Percentiles rank a stretch among this genome's conserved stretches.
Conservation (phyloP, 92 coral and sea anemone species). For the Actinernus sp. region DNA sequence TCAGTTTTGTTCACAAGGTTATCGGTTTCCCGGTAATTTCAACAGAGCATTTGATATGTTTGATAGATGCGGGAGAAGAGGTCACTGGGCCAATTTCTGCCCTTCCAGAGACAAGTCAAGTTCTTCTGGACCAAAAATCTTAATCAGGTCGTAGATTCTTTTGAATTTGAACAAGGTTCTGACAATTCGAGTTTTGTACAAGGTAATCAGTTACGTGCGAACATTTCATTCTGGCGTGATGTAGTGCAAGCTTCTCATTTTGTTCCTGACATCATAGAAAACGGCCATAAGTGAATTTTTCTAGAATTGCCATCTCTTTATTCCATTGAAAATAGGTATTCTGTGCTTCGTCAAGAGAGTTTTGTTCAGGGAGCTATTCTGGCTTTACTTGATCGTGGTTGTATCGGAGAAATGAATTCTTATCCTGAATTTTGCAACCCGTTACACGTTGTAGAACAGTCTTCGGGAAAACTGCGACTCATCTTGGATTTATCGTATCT, state of each 20-base stretch:
- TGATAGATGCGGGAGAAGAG: slow-evolving; percentile 1
- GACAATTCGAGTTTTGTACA: not conserved
- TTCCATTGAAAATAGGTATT: slow-evolving; percentile 52
- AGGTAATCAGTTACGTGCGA: slow-evolving; percentile 20
- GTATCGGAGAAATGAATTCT: slow-evolving; percentile 26
- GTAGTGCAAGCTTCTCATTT: slow-evolving; percentile 37
- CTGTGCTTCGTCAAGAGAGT: slow-evolving; percentile 13
- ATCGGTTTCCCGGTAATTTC: not conserved
- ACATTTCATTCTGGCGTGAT: slow-evolving; percentile 42
- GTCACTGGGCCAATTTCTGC: slow-evolving; percentile 23
- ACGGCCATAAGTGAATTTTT: slow-evolving; percentile 60
- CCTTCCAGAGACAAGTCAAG: too few species aligned
- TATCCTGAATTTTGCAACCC: slow-evolving; percentile 56
- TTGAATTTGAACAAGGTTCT: not conserved
- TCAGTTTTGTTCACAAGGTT: slow-evolving; percentile 13
- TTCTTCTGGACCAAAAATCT: too few species aligned
- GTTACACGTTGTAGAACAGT: slow-evolving; percentile 55
- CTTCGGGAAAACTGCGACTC: slow-evolving; percentile 53
- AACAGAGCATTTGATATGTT: not conserved
- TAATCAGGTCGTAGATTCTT: not conserved
- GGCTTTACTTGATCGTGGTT: slow-evolving; percentile 39
- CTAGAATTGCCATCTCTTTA: slow-evolving; percentile 18
- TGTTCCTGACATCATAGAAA: slow-evolving; percentile 40
- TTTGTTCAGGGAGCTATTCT: slow-evolving; percentile 53
- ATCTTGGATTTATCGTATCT: slow-evolving; percentile 62